These are phyloP conservation scores for Oryzias woworae DNA, from an alignment of 2,113 vertebrate species.

Conservation along the genomic window DNA sequence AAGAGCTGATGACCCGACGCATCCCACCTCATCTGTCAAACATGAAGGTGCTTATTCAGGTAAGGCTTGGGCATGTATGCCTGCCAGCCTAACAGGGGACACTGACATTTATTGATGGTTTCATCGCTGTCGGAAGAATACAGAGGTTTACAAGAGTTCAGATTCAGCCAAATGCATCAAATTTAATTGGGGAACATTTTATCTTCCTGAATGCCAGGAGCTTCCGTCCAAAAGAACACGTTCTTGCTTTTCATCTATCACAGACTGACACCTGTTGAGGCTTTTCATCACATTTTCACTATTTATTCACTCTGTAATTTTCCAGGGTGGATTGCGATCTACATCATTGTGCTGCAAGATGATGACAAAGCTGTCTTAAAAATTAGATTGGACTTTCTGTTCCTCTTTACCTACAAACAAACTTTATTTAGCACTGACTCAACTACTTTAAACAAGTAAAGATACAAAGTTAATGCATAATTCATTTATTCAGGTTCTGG, in stretches of 20 bases:
- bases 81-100: conserved; percentile 12
- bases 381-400: too few species aligned
- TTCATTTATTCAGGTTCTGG: too few species aligned
- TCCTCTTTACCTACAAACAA: too few species aligned
- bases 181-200: conserved; percentile 3
- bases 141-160: conserved; percentile 9
- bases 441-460: too few species aligned
- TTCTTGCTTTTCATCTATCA: not conserved
- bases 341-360: not conserved
- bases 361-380: not conserved
- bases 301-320: not conserved
- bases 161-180: conserved; percentile 15
- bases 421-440: too few species aligned
- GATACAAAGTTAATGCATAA: too few species aligned
- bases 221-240: not conserved
- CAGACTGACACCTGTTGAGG: conserved; percentile 1
- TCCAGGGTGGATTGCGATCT: not conserved
- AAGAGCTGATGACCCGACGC: not conserved
- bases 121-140: conserved; percentile 1
- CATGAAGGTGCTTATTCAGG: not conserved
- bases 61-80: not conserved
- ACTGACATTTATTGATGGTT: conserved; percentile 8
- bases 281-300: conserved; percentile 3
- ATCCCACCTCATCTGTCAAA: conserved; percentile 16
- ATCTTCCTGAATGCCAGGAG: not conserved